phyloP scores from a whole-genome alignment of 37 sponge, comb jelly and placozoan species.

The Spongia lamella region DNA sequence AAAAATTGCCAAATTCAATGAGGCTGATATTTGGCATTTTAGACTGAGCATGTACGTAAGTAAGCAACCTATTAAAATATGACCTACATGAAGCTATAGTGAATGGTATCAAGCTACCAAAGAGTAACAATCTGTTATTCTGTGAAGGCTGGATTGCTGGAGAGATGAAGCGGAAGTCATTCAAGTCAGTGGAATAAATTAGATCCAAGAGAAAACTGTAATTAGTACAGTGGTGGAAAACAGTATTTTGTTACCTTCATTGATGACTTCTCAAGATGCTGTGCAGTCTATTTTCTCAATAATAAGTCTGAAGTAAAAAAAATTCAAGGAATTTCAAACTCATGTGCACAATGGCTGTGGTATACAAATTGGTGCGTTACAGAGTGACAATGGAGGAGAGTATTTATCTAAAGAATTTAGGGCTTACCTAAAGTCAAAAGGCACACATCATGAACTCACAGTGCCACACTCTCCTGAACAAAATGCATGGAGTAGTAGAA shows the following conservation, averaged over 20 bases:
- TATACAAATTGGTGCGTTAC: slow-evolving; percentile 13
- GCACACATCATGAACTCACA: slow-evolving; percentile 57
- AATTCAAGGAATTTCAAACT: slow-evolving; percentile 67
- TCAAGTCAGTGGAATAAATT: slow-evolving; percentile 38
- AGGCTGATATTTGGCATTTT: slow-evolving; percentile 45
- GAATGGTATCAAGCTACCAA: slow-evolving; percentile 27
- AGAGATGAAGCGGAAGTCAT: slow-evolving; percentile 38
- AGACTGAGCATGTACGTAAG: slow-evolving; percentile 43
- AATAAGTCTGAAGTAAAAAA: slow-evolving; percentile 50
- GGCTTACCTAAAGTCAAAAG: slow-evolving; percentile 35
- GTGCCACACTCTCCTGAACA: slow-evolving; percentile 53
- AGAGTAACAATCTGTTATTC: slow-evolving; percentile 12
- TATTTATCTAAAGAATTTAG: slow-evolving; percentile 48
- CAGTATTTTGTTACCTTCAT: slow-evolving; percentile 70
- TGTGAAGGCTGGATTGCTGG: slow-evolving; percentile 55
- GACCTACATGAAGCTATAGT: not conserved
- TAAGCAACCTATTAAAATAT: slow-evolving; percentile 8
- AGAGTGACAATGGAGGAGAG: slow-evolving; percentile 59
- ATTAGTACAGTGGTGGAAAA: slow-evolving; percentile 50
- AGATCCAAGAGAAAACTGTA: slow-evolving; percentile 20
- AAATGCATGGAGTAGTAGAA: slow-evolving; percentile 66
- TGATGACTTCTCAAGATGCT: slow-evolving; percentile 59
- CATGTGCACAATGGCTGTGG: slow-evolving; percentile 18
- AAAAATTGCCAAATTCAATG: not conserved
- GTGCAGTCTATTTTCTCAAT: slow-evolving; percentile 41